Percentiles rank a stretch among this genome's conserved stretches.
These are phyloP conservation scores for Rhabdophis nuchalis DNA, from an alignment of 2,797 vertebrate species.

Conservation along the genomic window DNA sequence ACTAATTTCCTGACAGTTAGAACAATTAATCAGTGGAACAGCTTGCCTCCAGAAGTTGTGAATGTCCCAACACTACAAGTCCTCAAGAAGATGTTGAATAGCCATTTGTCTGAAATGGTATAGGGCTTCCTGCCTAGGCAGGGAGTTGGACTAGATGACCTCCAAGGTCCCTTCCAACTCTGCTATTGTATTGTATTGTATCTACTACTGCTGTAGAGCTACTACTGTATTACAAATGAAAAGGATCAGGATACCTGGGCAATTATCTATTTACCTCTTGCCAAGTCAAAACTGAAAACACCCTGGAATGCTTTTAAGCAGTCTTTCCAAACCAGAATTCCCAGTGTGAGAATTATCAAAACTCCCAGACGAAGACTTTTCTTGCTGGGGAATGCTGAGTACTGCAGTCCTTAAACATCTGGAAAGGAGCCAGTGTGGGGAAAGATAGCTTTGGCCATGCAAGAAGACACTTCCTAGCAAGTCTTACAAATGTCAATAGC, in stretches of 20 bases:
- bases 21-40: no score
- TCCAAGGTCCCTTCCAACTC: no score
- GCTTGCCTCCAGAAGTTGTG: no score
- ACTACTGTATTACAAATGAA: not conserved
- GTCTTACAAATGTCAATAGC: not conserved
- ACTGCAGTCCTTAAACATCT: not conserved
- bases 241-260: not conserved
- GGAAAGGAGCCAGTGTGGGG: not conserved
- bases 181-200: no score
- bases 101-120: no score
- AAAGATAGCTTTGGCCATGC: not conserved
- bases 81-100: no score
- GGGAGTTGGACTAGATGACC: no score
- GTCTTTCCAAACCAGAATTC: not conserved
- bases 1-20: no score
- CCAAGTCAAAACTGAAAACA: not conserved
- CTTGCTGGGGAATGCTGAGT: not conserved
- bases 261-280: no score
- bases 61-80: no score
- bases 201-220: not conserved
- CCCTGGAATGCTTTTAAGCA: not conserved
- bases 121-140: no score
- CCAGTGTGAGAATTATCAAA: not conserved
- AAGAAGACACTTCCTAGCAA: not conserved
- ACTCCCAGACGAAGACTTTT: not conserved